phyloP scores from a whole-genome alignment of 2,888 invertebrate species.

The Sphecodes monilicornis region DNA sequence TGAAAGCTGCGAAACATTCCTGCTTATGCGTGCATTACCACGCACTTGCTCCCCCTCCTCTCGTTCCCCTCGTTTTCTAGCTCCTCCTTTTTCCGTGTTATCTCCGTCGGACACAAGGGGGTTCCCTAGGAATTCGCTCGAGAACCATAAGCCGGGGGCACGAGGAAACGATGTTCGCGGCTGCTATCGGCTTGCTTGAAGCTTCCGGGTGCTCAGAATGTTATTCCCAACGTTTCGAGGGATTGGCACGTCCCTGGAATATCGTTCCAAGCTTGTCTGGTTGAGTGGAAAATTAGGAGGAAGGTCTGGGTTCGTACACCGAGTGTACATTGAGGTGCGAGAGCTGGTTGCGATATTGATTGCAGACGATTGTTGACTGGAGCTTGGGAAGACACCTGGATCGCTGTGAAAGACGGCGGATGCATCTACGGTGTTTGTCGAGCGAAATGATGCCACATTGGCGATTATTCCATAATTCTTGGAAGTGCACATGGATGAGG shows the following conservation, averaged over 20 bases:
- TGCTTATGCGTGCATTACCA: slow-evolving; percentile 43
- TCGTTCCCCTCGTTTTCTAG: background rate
- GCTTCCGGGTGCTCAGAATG: slow-evolving; percentile 6
- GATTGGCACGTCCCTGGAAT: background rate
- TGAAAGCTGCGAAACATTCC: slow-evolving; percentile 41
- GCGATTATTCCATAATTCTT: no score
- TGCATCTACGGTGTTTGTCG: no score
- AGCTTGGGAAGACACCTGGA: no score
- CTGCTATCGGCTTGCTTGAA: background rate
- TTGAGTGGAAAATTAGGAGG: background rate
- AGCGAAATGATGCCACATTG: no score
- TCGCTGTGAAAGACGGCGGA: no score
- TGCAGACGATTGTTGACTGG: no score
- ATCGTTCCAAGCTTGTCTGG: background rate
- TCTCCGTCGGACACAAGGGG: background rate
- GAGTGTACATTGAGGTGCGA: no score
- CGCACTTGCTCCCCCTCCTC: slow-evolving; percentile 6
- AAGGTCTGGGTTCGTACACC: background rate
- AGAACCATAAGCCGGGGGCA: slow-evolving; percentile 3
- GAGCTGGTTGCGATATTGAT: no score
- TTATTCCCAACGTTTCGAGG: background rate
- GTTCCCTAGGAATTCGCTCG: background rate
- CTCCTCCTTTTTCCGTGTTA: background rate
- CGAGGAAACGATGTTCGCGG: slow-evolving; percentile 1
- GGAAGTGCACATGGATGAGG: no score